Conservation (phyloP, 2,113 vertebrate species). For the Microtus montanus region DNA sequence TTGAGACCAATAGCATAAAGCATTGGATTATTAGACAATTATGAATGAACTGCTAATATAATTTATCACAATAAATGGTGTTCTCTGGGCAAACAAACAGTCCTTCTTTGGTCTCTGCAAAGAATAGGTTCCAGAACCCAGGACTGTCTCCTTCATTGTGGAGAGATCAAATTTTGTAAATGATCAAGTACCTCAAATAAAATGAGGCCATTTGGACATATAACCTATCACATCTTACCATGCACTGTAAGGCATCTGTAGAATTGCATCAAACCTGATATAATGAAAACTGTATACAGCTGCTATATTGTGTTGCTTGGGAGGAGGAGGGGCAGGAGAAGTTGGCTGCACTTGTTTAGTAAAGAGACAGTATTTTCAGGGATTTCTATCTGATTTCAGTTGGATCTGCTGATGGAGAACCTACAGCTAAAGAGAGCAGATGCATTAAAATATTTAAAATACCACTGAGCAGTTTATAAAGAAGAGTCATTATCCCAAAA, state of each 20-base stretch:
- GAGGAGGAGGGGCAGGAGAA: background rate
- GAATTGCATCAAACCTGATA: background rate
- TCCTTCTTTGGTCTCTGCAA: background rate
- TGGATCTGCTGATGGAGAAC: background rate
- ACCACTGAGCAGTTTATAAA: background rate
- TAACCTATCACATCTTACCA: background rate
- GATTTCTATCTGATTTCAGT: background rate
- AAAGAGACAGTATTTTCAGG: background rate
- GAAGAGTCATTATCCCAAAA: conserved; percentile 36
- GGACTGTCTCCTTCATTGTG: background rate
- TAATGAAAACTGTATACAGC: background rate
- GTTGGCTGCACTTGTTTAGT: background rate
- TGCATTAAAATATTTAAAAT: conserved; percentile 15
- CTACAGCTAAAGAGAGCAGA: background rate
- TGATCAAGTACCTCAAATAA: background rate
- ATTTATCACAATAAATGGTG: background rate
- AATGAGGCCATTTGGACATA: background rate
- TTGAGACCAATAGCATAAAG: background rate
- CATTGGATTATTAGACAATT: conserved; percentile 22
- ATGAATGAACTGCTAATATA: conserved; percentile 2
- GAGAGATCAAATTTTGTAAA: background rate
- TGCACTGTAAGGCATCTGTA: background rate
- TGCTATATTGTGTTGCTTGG: background rate
- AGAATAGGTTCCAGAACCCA: background rate
- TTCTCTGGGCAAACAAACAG: background rate